Base-by-base conservation (phyloP, 2,797 vertebrate species). In the Ispidina lecontei region DNA sequence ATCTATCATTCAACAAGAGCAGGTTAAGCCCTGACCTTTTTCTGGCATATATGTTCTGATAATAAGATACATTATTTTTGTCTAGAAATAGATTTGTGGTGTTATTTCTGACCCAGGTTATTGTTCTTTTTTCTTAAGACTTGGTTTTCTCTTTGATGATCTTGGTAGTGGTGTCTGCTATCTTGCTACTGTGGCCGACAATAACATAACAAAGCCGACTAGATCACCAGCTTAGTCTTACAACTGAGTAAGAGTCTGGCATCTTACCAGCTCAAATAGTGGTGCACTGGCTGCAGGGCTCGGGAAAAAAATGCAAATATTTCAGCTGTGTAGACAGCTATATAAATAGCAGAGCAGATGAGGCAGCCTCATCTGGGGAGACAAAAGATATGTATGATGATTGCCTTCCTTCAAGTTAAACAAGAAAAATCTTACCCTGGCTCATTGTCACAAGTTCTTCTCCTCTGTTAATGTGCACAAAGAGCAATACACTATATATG, bases 261-360 rank as follows among this genome's bases (percentile, higher is more conserved):
- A 75, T 75, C 76, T 68, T 72, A 83, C 89, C 92, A 96, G 89
- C 80, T 84, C 84, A 64, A 90, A 91, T 23, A 93, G 63, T 89
- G 60, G 37, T 85, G 68, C 54, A 56, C 39, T 89, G 84, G 90
- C 91, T 91, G 65, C 86, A 37, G 81, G 73, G 86, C 75, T 62
- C 71, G 63, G 81, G 65, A 58, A 69, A 71, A 92, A 90, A 88
- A 89, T 73, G 90, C 77, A 96, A 92, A 87, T 83, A 91, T 72
- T 94, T 95, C 75, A 90, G 41, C 75, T 83, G 64, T 78, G 72
- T 70, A 92, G 89, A 87, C 58, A 0, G 56, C 87, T 96, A 62
- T 87, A 84, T 91, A 92, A 91, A 93, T 54, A 96, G 77, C 81
- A 94, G 74, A 88, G 80, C 78, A 96, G 93, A 93, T n/a, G 2